Conservation (phyloP, 2,113 vertebrate genomes). For the Romanogobio albipinnatus region DNA sequence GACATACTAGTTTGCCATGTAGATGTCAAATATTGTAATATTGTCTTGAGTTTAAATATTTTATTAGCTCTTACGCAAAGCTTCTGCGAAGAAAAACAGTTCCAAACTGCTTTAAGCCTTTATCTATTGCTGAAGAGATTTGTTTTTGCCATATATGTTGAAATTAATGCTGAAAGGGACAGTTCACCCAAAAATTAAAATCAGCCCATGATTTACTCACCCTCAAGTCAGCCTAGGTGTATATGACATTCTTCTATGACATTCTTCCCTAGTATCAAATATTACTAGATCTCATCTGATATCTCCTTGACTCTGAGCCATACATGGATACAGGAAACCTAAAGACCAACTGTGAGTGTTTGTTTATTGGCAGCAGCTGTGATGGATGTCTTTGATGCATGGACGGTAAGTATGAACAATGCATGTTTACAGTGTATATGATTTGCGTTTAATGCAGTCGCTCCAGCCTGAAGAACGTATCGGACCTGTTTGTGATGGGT, state of each 20-base stretch:
- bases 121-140: no score
- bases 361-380: background rate
- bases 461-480: slow-evolving; percentile 95
- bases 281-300: background rate
- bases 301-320: slow-evolving; percentile 80
- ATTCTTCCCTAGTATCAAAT: background rate
- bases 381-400: background rate
- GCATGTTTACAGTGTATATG: slow-evolving; percentile 11
- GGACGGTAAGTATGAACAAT: background rate
- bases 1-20: background rate
- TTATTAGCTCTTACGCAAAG: no score
- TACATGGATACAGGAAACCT: slow-evolving; percentile 97
- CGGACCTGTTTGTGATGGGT: slow-evolving; percentile 98
- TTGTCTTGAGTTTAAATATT: no score
- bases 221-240: no score
- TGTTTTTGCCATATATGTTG: no score
- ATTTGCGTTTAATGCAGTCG: slow-evolving; percentile 77
- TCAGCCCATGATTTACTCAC: no score
- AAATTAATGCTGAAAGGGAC: no score
- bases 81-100: no score
- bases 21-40: no score
- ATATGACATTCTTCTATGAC: no score
- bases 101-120: no score
- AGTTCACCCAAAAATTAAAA: no score
- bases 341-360: slow-evolving; percentile 95